Base-by-base conservation (phyloP, 2,113 vertebrate species). In the Colinus virginianus region DNA sequence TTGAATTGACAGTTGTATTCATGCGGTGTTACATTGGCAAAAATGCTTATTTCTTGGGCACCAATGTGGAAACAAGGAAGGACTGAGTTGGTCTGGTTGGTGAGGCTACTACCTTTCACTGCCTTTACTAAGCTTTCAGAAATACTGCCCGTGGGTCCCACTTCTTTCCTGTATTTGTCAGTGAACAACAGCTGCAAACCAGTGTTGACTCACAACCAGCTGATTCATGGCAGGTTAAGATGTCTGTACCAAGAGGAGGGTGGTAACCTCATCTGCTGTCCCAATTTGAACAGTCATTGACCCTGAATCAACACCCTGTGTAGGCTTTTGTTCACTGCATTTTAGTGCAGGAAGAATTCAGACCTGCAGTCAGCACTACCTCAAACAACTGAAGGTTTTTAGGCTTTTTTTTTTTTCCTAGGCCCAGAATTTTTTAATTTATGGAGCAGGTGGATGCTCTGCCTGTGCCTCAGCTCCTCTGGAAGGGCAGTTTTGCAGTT, bases 261-360 rank as follows among this genome's bases (percentile, higher is more conserved):
- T 84, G 83, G 68, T 86, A 78, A 90, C 56, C 23, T 90, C 49
- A 4, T 51, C 25, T 12, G 9, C 32, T 95, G 63, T 90, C 71
- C 61, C 28, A n/a, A 38, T 78, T 88, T 1, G 4, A 59, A 34
- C 51, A 70, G 79, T 85, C 82, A 59, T 56, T 56, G 22, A 46
- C 77, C 19, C 5, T 85, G 78, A 90, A 46, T 83, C 85, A 80
- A 6, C 64, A 51, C 16, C 6, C 2, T 74, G 49, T 77, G 16
- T 43, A 67, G 61, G 83, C 38, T 56, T 93, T 95, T 85, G 63
- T 84, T 90, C 63, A 3, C 43, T 40, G 38, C 68, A 8, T 83
- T 87, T 93, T 80, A 91, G 76, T 40, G 46, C 46, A 51, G 74
- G 78, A 68, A 90, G 51, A 93, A 78, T 91, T 88, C 76, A 59